Evolutionary conservation across 2,797 vertebrate genomes (phyloP).

Genomic region (Rhodeus uyekii): DNA sequence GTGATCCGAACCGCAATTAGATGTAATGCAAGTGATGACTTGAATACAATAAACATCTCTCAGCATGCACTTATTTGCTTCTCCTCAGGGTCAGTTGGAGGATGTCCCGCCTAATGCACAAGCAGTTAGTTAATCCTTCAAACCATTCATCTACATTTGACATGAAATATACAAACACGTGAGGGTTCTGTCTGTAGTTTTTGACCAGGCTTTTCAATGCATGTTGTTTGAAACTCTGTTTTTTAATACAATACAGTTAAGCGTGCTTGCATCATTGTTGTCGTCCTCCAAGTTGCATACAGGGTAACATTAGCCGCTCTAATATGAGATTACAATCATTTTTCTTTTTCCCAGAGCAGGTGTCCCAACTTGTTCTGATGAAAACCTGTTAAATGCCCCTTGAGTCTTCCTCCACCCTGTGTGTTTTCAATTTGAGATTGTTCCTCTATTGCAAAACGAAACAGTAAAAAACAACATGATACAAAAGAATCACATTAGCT

Average conservation of each 20-base stretch:
- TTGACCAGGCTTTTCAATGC: not conserved
- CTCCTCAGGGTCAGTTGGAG: not conserved
- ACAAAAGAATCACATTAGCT: too few species aligned
- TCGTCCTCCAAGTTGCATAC: not conserved
- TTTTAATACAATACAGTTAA: not conserved
- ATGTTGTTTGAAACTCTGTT: not conserved
- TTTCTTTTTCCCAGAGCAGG: conserved; percentile 16
- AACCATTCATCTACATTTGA: not conserved
- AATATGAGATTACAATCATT: conserved; percentile 44
- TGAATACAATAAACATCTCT: not conserved
- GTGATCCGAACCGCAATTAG: not conserved
- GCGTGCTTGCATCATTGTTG: not conserved
- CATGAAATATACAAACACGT: not conserved
- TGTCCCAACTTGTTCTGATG: conserved; percentile 42
- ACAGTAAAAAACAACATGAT: too few species aligned
- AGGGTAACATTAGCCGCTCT: conserved; percentile 29
- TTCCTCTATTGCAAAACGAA: too few species aligned
- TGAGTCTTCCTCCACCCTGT: conserved; percentile 1
- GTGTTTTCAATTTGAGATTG: conserved; percentile 7
- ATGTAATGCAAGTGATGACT: conserved; percentile 1
- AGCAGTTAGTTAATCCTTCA: not conserved
- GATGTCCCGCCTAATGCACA: not conserved
- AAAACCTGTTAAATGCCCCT: conserved; percentile 37
- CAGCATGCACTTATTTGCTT: not conserved
- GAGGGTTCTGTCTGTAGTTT: not conserved